Conservation (phyloP, 2,797 vertebrate species). For the Phalloptychus januarius region DNA sequence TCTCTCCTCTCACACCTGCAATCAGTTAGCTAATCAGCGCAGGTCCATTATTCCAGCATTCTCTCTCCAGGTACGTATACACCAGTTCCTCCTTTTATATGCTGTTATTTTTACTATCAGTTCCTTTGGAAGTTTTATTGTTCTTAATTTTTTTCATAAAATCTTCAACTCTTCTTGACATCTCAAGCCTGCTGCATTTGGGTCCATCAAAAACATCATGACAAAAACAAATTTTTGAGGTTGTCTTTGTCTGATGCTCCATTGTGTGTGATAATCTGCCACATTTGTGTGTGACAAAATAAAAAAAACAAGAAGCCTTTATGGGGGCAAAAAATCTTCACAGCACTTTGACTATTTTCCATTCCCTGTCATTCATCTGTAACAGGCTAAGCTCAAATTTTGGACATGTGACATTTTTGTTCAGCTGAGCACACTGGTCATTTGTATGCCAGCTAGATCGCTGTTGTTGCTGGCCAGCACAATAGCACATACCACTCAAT, state of each 20-base stretch:
- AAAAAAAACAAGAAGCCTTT: neutral
- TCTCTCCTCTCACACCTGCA: too few relatives aligned
- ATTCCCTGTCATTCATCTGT: slow-evolving; percentile 28
- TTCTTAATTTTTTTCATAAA: too few relatives aligned
- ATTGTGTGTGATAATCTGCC: neutral
- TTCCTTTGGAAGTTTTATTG: too few relatives aligned
- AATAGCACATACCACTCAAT: slow-evolving; percentile 46
- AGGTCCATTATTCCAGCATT: too few relatives aligned
- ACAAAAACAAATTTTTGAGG: neutral
- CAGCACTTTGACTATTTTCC: slow-evolving; percentile 16
- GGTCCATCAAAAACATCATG: too few relatives aligned
- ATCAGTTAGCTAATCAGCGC: too few relatives aligned
- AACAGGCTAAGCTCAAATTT: slow-evolving; percentile 21
- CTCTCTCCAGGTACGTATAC: too few relatives aligned
- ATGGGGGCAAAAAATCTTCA: neutral
- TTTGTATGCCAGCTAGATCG: slow-evolving; percentile 43
- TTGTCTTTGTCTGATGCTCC: neutral
- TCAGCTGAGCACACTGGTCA: slow-evolving; percentile 35
- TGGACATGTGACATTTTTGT: slow-evolving; percentile 51
- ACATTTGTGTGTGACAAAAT: neutral
- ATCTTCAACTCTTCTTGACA: too few relatives aligned
- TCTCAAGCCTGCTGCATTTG: neutral
- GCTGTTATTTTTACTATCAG: too few relatives aligned
- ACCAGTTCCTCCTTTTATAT: too few relatives aligned
- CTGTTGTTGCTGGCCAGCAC: slow-evolving; percentile 30